Base-by-base conservation (phyloP, 2,888 invertebrate genomes). In the Zele albiditarsus region DNA sequence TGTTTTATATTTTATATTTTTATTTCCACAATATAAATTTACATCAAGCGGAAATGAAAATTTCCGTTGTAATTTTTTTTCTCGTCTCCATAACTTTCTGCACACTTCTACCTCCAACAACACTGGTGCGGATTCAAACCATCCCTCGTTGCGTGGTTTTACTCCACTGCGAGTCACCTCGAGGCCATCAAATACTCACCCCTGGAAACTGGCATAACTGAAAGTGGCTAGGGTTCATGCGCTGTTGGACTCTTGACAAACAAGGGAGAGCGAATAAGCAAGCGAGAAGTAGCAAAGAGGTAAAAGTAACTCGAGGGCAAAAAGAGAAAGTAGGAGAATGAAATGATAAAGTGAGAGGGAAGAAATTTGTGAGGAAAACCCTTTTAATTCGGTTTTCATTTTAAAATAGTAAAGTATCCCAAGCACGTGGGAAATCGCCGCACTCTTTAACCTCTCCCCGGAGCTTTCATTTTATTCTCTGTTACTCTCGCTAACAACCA, bases 361-460 rank as follows among this genome's bases (percentile, higher is more conserved):
- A 8, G 20, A 53, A 53, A 23, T 53, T 53, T 53, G 23, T 20
- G 20, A 20, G 20, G 53, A 20, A 53, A 20, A 53, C 53, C 53
- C 53, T 53, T 53, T 53, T 53, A 53, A 53, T 53, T 53, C 2
- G 20, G 53, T 20, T 53, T 38, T 53, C 20, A 53, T 53, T 53
- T 53, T 20, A 53, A 4, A 53, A n/a, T 6, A 53, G 23, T 53
- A 38, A 12, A 53, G 53, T 53, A 53, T 53, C 53, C 53, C n/a
- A 53, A 53, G 53, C 53, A 53, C 53, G 53, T 53, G 53, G 20
- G 53, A 53, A 53, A 53, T 53, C 53, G 53, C 53, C 20, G 20
- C 53, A 20, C 20, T 53, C 20, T 20, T 20, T 20, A 20, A 53
- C 53, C 53, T 20, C 53, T 20, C 53, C n/a, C 53, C n/a, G n/a